Percentiles rank a stretch among this genome's conserved stretches.
phyloP scores from a whole-genome alignment of 1,140 invertebrate species.

The Polypedilum vanderplanki region DNA sequence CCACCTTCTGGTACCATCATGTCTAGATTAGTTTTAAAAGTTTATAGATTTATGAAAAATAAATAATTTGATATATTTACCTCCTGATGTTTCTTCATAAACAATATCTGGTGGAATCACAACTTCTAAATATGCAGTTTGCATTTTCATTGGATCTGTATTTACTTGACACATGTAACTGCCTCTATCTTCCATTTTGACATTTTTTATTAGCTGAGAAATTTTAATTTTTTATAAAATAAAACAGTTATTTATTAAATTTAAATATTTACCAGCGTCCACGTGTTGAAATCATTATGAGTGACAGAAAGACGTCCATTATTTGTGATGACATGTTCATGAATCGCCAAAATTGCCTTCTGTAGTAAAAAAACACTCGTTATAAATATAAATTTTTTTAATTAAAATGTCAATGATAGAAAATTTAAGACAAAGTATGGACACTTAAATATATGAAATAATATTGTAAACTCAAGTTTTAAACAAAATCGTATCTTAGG shows the following conservation, averaged over 20 bases:
- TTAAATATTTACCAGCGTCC: slow-evolving; percentile 59
- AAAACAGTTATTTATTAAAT: no score
- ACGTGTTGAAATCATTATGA: slow-evolving; percentile 80
- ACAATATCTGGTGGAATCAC: slow-evolving; percentile 87
- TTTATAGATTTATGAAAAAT: background rate
- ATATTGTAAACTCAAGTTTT: no score
- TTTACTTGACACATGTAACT: slow-evolving; percentile 91
- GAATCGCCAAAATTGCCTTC: slow-evolving; percentile 86
- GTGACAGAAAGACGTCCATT: slow-evolving; percentile 76
- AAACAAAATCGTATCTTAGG: no score
- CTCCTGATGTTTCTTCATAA: slow-evolving; percentile 74
- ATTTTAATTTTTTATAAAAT: no score
- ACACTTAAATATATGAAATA: no score
- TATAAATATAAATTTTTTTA: no score
- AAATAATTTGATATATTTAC: background rate
- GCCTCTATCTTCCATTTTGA: slow-evolving; percentile 75
- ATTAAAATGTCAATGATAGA: no score
- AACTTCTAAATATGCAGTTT: slow-evolving; percentile 78
- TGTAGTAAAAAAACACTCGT: no score
- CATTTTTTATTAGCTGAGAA: slow-evolving; percentile 54
- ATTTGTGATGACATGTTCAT: slow-evolving; percentile 87
- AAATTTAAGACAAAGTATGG: no score
- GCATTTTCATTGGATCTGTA: slow-evolving; percentile 88
- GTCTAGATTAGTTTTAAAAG: slow-evolving; percentile 44
- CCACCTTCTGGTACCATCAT: slow-evolving; percentile 87